Base-by-base conservation (phyloP, 2,113 vertebrate species). In the Pedetes capensis region DNA sequence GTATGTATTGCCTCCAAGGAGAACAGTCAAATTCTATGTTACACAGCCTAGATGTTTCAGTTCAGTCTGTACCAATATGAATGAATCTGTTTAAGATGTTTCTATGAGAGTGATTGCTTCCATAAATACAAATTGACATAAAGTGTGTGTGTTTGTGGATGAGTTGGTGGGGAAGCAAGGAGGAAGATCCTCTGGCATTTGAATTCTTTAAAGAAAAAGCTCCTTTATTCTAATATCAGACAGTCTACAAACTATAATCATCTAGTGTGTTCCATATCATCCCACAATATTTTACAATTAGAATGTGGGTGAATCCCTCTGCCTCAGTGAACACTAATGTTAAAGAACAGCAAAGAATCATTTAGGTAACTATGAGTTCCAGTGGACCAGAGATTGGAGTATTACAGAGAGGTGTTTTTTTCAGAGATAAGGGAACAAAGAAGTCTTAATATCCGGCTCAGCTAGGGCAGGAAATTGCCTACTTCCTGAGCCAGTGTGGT, bases 401-500 rank as follows among this genome's bases (percentile, higher is more conserved):
- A 80, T 85, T 96, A 89, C 86, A 95, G 95, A 95, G 95, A 96
- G 96, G 97, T 97, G 97, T 96, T 97, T 97, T 97, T 97, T 95
- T 96, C 82, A 92, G 97, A 97, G 97, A 97, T 97, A 97, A 97
- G 97, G 93, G 97, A 97, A 97, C 97, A 97, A 97, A 97, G 97
- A 96, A 91, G 87, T 69, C 96, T 97, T 97, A 97, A 97, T 97
- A 97, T 97, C 97, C 97, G 96, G 97, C 97, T 96, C 87, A 86
- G 97, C 88, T 90, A 95, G 78, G 90, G 92, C 97, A 97, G 97
- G 97, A 97, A 97, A 97, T 97, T 97, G 96, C 97, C 88, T 96
- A 92, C 97, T 97, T 97, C 97, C 97, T 97, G 97, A 97, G 95
- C 76, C 93, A 86, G 88, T 95, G 97, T 96, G 97, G 95, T 89